Percentiles rank a stretch among this genome's conserved stretches.
Evolutionary conservation across 1,140 invertebrate species (phyloP).

Genomic region (Brachionus calyciflorus): DNA sequence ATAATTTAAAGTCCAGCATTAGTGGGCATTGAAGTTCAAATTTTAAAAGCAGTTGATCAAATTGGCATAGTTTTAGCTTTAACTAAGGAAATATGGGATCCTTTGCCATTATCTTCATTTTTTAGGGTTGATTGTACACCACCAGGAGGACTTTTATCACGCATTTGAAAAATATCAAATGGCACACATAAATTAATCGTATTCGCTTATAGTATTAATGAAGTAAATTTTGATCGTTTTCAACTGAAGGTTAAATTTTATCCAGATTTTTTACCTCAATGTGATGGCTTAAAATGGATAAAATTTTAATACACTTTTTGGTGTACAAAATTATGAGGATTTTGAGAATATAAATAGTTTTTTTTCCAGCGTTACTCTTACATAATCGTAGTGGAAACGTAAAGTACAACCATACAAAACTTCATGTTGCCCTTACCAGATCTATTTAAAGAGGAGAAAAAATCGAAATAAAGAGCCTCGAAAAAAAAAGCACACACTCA

Average conservation of each 20-base stretch:
- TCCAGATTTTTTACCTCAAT: not conserved
- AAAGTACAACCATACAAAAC: too few species aligned
- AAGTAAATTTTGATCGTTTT: not conserved
- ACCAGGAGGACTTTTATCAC: not conserved
- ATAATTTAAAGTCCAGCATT: not conserved
- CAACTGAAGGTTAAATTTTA: not conserved
- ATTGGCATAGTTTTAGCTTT: not conserved
- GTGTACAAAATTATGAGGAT: too few species aligned
- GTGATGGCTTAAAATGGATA: too few species aligned
- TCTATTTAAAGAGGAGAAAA: too few species aligned
- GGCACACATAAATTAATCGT: not conserved
- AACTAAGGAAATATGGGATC: not conserved
- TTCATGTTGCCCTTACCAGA: too few species aligned
- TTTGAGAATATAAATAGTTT: too few species aligned
- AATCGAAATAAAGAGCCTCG: too few species aligned
- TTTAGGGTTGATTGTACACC: not conserved
- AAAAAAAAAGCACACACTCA: too few species aligned
- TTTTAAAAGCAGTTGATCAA: not conserved
- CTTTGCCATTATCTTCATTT: not conserved
- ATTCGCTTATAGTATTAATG: not conserved
- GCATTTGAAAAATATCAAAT: not conserved
- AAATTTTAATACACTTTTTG: too few species aligned
- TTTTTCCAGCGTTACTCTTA: too few species aligned
- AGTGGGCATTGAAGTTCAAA: constrained; percentile 4
- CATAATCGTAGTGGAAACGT: too few species aligned